Base-by-base conservation (phyloP, 2,113 vertebrate species). In the Xenotilapia longispinis region DNA sequence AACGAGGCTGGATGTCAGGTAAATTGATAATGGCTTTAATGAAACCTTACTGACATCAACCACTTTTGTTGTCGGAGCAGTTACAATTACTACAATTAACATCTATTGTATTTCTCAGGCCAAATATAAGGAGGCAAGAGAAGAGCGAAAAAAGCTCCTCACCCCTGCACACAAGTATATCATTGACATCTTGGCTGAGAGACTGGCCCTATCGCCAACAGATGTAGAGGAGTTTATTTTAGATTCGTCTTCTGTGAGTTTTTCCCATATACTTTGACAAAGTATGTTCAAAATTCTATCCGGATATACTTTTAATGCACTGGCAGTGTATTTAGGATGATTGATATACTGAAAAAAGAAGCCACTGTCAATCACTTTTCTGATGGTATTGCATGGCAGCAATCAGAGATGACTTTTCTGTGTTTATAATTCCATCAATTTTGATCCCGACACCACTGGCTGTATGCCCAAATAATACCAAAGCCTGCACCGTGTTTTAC, bases 151-250 rank as follows among this genome's bases (percentile, higher is more conserved):
- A 91, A 78, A 82, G 80, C 96, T 94, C 89, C 4, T 98, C 23
- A 94, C 96, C 33, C 13, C 95, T 86, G 89, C 82, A 12, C 96
- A 97, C 93, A 96, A 95, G 91, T 97, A 97, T 10, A 93, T 97
- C 82, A 95, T 98, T 94, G 96, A 97, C 87, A 88, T 96, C 87
- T 54, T 98, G 42, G 85, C 96, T 80, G 80, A 94, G 4, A 89
- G n/a, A 2, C 78, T 97, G 87, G 92, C 63, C 31, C 84, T 98
- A 91, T 95, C 96, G 4, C 4, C 95, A 26, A 0, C 38, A 68
- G 42, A 79, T 42, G 94, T 97, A 13, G 97, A 98, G 90, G 97
- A 98, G 57, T 95, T 97, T 93, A 95, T 98, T 93, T 92, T 98
- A 92, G 97, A 98, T 51, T 89, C 86, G 15, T 82, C 95, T 47